phyloP scores from a whole-genome alignment of 1,140 invertebrate genomes.

The Himalopsyche phryganea region DNA sequence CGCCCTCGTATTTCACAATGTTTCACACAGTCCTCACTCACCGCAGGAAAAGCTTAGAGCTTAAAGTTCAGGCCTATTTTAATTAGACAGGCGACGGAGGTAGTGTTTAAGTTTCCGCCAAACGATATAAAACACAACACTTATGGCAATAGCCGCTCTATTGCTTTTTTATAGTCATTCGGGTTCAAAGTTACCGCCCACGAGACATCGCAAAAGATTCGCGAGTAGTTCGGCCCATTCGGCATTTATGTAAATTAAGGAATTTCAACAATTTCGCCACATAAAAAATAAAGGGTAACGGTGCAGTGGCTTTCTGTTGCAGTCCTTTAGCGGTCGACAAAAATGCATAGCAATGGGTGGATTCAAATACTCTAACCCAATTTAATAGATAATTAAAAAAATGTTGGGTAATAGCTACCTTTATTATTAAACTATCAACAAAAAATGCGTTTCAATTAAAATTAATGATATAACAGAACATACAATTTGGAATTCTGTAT shows the following conservation, averaged over 20 bases:
- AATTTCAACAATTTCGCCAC: constrained; percentile 31
- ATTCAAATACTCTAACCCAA: too few relatives aligned
- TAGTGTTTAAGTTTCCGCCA: constrained; percentile 1
- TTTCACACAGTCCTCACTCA: too few relatives aligned
- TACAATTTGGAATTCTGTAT: too few relatives aligned
- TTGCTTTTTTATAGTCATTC: constrained; percentile 1
- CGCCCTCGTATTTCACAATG: too few relatives aligned
- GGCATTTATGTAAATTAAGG: constrained; percentile 34
- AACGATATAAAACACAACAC: constrained; percentile 3
- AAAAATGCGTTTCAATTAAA: too few relatives aligned
- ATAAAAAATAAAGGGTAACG: constrained; percentile 35
- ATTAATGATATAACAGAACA: too few relatives aligned
- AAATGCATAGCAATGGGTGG: constrained; percentile 6
- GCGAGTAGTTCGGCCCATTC: constrained; percentile 26
- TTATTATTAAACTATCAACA: too few relatives aligned
- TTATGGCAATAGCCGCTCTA: constrained; percentile 3
- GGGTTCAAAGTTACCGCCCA: constrained; percentile 9
- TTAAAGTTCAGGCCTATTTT: too few relatives aligned
- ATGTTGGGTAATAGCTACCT: too few relatives aligned
- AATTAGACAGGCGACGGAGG: neutral
- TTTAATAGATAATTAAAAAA: too few relatives aligned
- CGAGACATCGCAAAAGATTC: constrained; percentile 17
- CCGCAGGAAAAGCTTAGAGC: too few relatives aligned
- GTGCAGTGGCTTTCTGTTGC: constrained; percentile 28
- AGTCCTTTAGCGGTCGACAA: constrained; percentile 21